Evolutionary conservation across 2,888 invertebrate genomes (phyloP), one percentile per base, ranked within the genome.

Genomic region (Tromatobia lineatoria): DNA sequence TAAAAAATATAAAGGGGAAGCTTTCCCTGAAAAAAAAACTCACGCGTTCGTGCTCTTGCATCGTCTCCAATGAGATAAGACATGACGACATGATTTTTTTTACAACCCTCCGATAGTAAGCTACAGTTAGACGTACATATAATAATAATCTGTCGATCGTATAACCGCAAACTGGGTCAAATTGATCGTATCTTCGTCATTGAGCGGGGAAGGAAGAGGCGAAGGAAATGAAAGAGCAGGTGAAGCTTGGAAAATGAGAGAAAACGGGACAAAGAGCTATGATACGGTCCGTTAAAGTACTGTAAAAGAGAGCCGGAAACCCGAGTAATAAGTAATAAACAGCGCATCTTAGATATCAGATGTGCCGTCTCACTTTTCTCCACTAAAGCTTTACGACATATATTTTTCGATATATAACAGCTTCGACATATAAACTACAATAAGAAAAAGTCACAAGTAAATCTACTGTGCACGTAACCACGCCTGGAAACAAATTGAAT

Each of bases 121-220:
- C 18, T 66, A 50, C 59, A 34, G 42, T 67, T 29, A 59, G 59
- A 80, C 83, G 76, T 73, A 29, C 67, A 47, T 23, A 64, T 83
- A 77, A 83, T 76, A 83, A 77, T 77, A 67, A 57, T 71, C 23
- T 59, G 18, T 23, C 45, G 67, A 83, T 67, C 80, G 52, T 80
- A 76, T 50, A 76, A 83, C 80, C 52, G 59, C 57, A 71, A 86
- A 87, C 80, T 84, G 80, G 87, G 87, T 87, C 87, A 84, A 83
- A 86, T 85, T 82, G 83, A 87, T 85, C 83, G 81, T 84, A 85
- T 86, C 84, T 85, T 82, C 83, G 76, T 83, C 83, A 83, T 86
- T 80, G 67, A 73, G 11, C 42, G 10, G 13, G 34, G 25, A 23
- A 20, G 50, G 15, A 47, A 54, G 42, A 69, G 54, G 42, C 64